Conservation (phyloP, 2,113 vertebrate genomes). For the Dicrurus megarhynchus region DNA sequence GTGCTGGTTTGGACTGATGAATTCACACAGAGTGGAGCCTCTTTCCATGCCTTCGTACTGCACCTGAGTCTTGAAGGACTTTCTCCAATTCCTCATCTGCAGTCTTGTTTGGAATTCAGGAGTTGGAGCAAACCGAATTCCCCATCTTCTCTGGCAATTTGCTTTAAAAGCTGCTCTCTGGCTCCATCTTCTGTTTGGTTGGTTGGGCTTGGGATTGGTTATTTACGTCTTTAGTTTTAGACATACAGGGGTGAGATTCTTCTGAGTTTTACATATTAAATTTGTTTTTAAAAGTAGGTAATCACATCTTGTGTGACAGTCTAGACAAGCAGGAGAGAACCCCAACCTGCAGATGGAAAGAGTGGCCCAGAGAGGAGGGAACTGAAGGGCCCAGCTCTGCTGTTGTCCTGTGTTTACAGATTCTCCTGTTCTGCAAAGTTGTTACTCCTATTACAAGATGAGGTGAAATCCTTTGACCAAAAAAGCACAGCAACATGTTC, state of each 20-base stretch:
- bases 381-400: neutral
- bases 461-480: neutral
- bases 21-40: neutral
- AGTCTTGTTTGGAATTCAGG: neutral
- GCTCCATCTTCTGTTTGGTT: constrained; percentile 50
- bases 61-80: neutral
- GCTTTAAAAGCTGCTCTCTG: constrained; percentile 57
- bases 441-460: neutral
- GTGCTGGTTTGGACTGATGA: neutral
- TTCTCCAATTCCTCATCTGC: neutral
- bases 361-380: neutral
- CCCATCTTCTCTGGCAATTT: neutral
- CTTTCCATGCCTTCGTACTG: fast-evolving
- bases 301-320: neutral
- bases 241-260: neutral
- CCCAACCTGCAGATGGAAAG: neutral
- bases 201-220: neutral
- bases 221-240: neutral
- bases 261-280: neutral
- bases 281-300: neutral
- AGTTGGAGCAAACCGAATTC: neutral
- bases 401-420: neutral
- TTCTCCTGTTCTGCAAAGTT: neutral
- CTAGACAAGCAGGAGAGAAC: neutral
- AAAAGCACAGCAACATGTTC: neutral